These are phyloP conservation scores for Rhodophaea formosa DNA, from an alignment of 2,888 invertebrate genomes.

Conservation along the genomic window DNA sequence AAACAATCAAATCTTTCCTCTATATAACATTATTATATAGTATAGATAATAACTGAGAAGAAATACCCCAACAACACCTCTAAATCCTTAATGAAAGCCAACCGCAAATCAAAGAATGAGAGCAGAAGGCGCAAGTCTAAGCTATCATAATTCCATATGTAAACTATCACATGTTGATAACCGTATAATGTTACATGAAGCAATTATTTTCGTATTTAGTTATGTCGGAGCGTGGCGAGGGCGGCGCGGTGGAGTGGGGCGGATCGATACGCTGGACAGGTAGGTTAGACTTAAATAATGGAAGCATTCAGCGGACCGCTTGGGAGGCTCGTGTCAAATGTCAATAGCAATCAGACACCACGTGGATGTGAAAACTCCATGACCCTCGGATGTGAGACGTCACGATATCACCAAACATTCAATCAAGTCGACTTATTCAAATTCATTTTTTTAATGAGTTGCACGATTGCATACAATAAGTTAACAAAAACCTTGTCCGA, in stretches of 20 bases:
- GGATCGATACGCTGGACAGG: conserved; percentile 56
- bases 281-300: conserved; percentile 68
- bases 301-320: conserved; percentile 51
- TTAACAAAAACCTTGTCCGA: no score
- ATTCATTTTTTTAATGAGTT: no score
- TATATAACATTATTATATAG: no score
- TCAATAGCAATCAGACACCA: conserved; percentile 51
- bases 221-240: conserved; percentile 38
- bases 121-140: background rate
- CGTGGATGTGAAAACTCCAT: conserved; percentile 3
- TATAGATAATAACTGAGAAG: no score
- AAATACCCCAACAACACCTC: no score
- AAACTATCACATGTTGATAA: conserved; percentile 33
- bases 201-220: conserved; percentile 59
- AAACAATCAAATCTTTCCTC: no score
- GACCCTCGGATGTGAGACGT: background rate
- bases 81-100: background rate
- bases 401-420: no score
- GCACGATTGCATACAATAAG: no score
- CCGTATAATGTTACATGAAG: conserved; percentile 49
- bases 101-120: background rate
- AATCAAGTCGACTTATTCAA: no score
- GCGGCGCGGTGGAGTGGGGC: conserved; percentile 38
- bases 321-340: conserved; percentile 52
- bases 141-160: conserved; percentile 14